Evolutionary conservation across 1,140 invertebrate species (phyloP), one percentile per base, ranked within the genome.

Genomic region (Hormaphis cornu): DNA sequence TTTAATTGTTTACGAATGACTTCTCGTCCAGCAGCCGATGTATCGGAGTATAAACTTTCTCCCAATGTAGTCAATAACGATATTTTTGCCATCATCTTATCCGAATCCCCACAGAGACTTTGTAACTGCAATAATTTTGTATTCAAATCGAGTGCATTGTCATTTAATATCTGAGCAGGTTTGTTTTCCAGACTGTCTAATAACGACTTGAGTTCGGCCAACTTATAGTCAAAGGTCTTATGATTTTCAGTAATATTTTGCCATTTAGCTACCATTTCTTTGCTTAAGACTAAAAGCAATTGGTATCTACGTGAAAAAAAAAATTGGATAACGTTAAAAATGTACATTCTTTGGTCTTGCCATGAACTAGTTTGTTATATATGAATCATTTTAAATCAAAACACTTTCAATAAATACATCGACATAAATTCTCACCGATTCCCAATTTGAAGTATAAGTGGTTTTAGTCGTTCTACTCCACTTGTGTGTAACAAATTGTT

Each of bases 11-110:
- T 84, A 10, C 94, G 82, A 42, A 97, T 88, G 37, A 84, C 86
- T 78, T 97, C 95, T 70, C 95, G 83, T 12, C 94, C 95, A 74
- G 86, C 83, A 26, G 92, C 87, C 4, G 93, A 90, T 5, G 94
- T 97, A 77, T 95, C 91, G 0, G 92, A 90, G 71, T 92, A 85
- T 26, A 96, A 84, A 76, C 89, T 87, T 75, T 97, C 94, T 5
- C 90, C 92, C 16, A 88, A 79, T 6, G 86, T 81, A 5, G 86
- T 86, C 1, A 94, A 75, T 16, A 84, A 82, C 28, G 83, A 83
- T 44, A 96, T 82, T 74, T 88, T 87, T 73, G 87, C 85, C 70
- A 89, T 84, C 12, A 88, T 89, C 77, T 93, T 88, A 72, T 96
- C 92, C 71, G 85, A 85, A 76, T 95, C 91, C 8, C 87, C 79